Base-by-base conservation (phyloP, 2,797 vertebrate genomes). In the Myotis findleyi region DNA sequence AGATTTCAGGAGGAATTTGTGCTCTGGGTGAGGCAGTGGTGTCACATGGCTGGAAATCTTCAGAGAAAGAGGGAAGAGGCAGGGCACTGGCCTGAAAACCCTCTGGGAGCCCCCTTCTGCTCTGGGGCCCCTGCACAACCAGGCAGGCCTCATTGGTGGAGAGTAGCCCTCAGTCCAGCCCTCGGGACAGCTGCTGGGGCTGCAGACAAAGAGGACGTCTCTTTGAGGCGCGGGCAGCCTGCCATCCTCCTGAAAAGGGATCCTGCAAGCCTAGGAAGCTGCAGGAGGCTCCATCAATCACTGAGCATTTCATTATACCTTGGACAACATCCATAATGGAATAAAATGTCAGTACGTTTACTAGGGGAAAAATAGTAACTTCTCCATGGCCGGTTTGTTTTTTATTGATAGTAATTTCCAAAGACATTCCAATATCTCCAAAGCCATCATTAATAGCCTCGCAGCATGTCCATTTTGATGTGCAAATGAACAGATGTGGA, bases 261-360 rank as follows among this genome's bases (percentile, higher is more conserved):
- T 92, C 94, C 41, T 89, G 68, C n/a, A 23, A 38, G 51, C 55
- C 47, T 3, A 12, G 41, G 90, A 95, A 96, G 90, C 93, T 73
- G 81, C 88, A 85, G 95, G 96, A 95, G 94, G 93, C 83, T 27
- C 89, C 94, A 95, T 97, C 96, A 82, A 95, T 97, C 97, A 96
- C 84, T 2, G 27, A 53, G 76, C 94, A 97, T 96, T 97, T 98
- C 97, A 96, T 97, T 97, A 96, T 90, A 96, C 93, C 95, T 96
- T 97, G 97, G 97, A 97, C 96, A 89, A 83, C 92, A 95, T 97
- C 95, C 97, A 97, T 97, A 96, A 96, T 96, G 97, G 94, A 95
- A 97, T 97, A 96, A 97, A 97, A 96, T 93, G 94, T 96, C 95
- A 96, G 96, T 95, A 96, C 95, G 97, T 97, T 98, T 96, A 97